Percentiles rank a stretch among this genome's conserved stretches.
Evolutionary conservation across 1,140 invertebrate genomes (phyloP).

Genomic region (Sinonovacula constricta): DNA sequence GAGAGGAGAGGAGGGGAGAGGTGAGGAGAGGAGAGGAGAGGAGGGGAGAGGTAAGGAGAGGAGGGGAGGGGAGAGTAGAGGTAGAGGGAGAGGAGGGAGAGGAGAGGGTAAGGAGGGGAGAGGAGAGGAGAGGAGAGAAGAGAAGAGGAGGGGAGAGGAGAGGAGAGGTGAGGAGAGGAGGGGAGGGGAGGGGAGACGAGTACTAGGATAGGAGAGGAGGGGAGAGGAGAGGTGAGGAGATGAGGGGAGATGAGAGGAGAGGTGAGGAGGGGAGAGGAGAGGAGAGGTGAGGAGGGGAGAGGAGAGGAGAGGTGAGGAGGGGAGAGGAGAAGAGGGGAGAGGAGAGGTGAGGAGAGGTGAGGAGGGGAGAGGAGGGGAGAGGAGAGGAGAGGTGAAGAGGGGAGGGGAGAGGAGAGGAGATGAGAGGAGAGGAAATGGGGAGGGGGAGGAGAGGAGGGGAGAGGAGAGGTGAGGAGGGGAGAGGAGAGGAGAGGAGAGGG

Average conservation of each 20-base stretch:
- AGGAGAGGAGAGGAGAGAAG: no score
- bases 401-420: not conserved
- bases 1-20: no score
- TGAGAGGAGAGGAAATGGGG: not conserved
- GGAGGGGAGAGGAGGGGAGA: not conserved
- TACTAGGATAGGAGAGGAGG: no score
- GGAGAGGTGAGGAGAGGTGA: not conserved
- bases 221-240: not conserved
- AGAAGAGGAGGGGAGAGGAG: not conserved
- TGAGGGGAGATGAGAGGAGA: not conserved
- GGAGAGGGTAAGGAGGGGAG: no score
- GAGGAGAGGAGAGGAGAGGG: not conserved
- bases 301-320: not conserved
- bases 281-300: not conserved
- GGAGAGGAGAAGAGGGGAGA: not conserved
- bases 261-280: not conserved
- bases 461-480: not conserved
- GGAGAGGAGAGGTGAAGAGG: not conserved
- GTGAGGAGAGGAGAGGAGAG: no score
- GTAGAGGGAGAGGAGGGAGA: no score
- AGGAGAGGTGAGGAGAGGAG: not conserved
- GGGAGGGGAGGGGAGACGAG: no score
- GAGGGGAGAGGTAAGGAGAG: no score
- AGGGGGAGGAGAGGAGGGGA: not conserved
- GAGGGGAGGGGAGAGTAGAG: no score